Evolutionary conservation across 2,797 vertebrate genomes (phyloP), one percentile per base, ranked within the genome.

Genomic region (Cichlasoma orientale): DNA sequence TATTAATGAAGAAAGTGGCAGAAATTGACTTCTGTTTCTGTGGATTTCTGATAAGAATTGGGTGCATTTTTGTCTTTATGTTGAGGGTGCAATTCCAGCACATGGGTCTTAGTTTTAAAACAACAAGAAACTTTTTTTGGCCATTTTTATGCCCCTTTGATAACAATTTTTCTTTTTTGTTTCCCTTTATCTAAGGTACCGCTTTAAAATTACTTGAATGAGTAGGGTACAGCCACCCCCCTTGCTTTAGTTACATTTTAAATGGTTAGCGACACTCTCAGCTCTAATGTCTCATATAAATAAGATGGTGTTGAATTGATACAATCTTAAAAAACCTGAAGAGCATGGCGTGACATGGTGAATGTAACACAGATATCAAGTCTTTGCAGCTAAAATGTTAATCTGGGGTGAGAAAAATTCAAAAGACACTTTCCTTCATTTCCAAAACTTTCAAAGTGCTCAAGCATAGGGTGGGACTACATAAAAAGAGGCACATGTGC

Each of bases 21-120:
- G 29, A 33, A 69, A 9, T n/a, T 47, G 33, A 71, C 25, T 68
- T 69, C 27, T 61, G 66, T 68, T 61, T 74, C 53, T 78, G 44
- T 23, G 33, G 29, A 61, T 59, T 52, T 53, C 21, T 25, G 23
- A 66, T 77, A 21, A 79, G 14, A 75, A 19, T 66, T 66, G 3
- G 14, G 6, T 25, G 0, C 0, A 66, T 66, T 66, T 66, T 44
- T 23, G 38, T 12, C 23, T 66, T 44, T 47, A 36, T 55, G 7
- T 31, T 56, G 47, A 2, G 16, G 14, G 3, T 36, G 7, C 57
- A 0, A 61, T 75, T 74, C 58, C 1, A 5, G 31, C 5, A 13
- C 6, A 52, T 18, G 11, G 21, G 19, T 55, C n/a, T 55, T 13
- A 6, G 12, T 18, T 80, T 27, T 68, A 68, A 68, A 68, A 68